Base-by-base conservation (phyloP, 2,113 vertebrate species). In the Corapipo altera region DNA sequence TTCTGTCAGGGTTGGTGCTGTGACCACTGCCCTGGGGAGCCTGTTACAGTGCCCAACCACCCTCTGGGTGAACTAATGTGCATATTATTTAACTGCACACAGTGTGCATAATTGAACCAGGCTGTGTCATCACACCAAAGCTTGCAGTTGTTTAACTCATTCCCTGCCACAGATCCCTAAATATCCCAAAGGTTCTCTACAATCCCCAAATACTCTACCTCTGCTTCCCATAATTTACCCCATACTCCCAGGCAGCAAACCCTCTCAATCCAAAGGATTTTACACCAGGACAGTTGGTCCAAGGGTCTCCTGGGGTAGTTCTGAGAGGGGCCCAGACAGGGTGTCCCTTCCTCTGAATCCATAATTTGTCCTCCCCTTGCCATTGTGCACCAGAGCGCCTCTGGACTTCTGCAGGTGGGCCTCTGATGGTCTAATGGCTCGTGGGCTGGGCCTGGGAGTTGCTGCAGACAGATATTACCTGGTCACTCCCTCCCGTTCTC, bases 311-410 rank as follows among this genome's bases (percentile, higher is more conserved):
- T 74, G 10, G n/a, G 32, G 28, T 26, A 73, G 22, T 19, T 26
- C 21, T 73, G 14, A 24, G 22, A 64, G 11, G 8, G 13, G 2
- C 1, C 6, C 7, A 9, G 14, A 27, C 14, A 52, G 3, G 6
- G 1, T 52, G 14, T 27, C 26, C 6, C 15, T 73, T 52, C 19
- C 19, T 58, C n/a, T 9, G 27, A 24, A n/a, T 59, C 32, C 28
- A 58, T 64, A 37, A 15, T 64, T 82, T 54, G 14, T 8, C 5
- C 77, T 62, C 3, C 13, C 37, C 8, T 3, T 57, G 8, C 6
- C 24, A 12, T 6, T 67, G 37, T 62, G 19, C 32, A 22, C 30
- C 18, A 35, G 15, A 39, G 15, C 18, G 59, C 24, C 12, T 44
- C 33, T 66, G 35, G 24, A 24, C 33, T 80, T 61, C 14, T 75